These are phyloP conservation scores for Acleris holmiana DNA, from an alignment of 2,888 invertebrate genomes.

Conservation along the genomic window DNA sequence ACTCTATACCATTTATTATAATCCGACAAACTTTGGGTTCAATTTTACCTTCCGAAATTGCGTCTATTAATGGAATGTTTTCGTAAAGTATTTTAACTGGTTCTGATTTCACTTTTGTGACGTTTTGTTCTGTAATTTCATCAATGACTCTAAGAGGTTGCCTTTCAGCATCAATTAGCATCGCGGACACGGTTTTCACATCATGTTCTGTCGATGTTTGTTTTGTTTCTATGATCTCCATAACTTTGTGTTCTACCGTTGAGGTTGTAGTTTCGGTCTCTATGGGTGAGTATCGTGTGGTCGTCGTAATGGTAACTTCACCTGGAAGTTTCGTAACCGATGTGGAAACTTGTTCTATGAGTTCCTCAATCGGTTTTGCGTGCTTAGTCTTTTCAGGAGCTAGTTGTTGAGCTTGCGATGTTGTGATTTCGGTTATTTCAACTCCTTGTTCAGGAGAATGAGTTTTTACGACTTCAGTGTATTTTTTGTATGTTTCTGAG, in stretches of 20 bases:
- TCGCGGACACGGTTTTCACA: constrained; percentile 65
- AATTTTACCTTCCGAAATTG: constrained; percentile 86
- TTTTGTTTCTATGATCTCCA: constrained; percentile 45
- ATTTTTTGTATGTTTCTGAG: constrained; percentile 64
- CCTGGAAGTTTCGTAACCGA: constrained; percentile 44
- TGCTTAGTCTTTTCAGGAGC: constrained; percentile 42
- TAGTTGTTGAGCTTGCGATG: constrained; percentile 42
- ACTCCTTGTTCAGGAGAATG: constrained; percentile 29
- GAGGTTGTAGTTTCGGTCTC: constrained; percentile 48
- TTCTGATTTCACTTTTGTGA: constrained; percentile 64
- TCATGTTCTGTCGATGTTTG: constrained; percentile 48
- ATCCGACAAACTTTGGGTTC: constrained; percentile 87
- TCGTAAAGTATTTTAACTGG: constrained; percentile 63
- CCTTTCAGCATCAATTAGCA: constrained; percentile 75
- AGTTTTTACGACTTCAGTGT: constrained; percentile 48
- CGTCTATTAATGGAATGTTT: constrained; percentile 85
- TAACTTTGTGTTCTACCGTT: constrained; percentile 48
- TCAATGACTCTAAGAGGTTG: constrained; percentile 76
- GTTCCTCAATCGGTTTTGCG: constrained; percentile 36
- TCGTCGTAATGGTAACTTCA: constrained; percentile 48
- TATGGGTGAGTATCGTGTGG: constrained; percentile 50
- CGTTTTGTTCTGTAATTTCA: constrained; percentile 78
- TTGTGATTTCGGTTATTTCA: constrained; percentile 29
- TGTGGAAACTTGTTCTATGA: constrained; percentile 43
- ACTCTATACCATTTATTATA: constrained; percentile 84